Evolutionary conservation across 2,797 vertebrate genomes (phyloP).

Genomic region (Ciconia nigra): DNA sequence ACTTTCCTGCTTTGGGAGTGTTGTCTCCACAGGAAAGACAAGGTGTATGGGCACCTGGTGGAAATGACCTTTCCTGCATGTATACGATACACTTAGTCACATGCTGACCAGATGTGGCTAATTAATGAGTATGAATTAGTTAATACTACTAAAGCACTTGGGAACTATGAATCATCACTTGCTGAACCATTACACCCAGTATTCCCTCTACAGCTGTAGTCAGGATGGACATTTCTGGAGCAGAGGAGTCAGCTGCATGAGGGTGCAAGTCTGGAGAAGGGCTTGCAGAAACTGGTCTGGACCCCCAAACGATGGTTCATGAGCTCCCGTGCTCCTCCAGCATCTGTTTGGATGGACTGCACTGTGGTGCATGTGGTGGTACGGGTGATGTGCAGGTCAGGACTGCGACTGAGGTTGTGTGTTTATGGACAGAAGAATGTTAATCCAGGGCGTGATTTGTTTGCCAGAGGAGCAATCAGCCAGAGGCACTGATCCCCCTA

Average conservation of each 20-base stretch:
- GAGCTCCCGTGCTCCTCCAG: not conserved
- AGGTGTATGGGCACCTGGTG: not conserved
- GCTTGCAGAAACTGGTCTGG: not conserved
- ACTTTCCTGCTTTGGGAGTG: not conserved
- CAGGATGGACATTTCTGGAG: not conserved
- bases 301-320: fast-evolving
- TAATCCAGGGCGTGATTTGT: no score
- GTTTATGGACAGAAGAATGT: not conserved
- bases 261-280: not conserved
- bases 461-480: not conserved
- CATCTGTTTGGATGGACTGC: not conserved
- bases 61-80: not conserved
- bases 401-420: not conserved
- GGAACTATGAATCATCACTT: not conserved
- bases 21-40: not conserved
- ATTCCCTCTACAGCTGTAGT: not conserved
- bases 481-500: no score
- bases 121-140: not conserved
- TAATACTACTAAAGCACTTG: not conserved
- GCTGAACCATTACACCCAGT: not conserved
- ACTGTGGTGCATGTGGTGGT: fast-evolving
- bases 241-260: not conserved
- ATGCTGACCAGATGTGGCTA: not conserved
- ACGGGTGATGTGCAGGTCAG: fast-evolving
- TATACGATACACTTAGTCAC: not conserved